phyloP scores from a whole-genome alignment of 2,797 vertebrate genomes.

The Coendou prehensilis region DNA sequence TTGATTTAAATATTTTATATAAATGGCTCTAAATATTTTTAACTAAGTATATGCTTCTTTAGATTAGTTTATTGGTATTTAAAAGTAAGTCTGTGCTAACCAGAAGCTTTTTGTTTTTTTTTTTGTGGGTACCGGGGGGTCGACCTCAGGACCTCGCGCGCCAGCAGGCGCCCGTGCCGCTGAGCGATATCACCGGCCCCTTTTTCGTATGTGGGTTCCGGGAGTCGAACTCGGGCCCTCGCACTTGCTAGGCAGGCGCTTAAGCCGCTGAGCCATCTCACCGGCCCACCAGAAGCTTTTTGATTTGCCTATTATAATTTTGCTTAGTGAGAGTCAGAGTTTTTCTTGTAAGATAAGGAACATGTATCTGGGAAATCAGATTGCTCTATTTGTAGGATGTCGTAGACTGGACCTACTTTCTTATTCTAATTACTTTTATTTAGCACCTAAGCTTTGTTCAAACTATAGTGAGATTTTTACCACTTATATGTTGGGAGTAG shows the following conservation, averaged over 20 bases:
- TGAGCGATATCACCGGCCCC: no score
- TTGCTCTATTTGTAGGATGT: constrained; percentile 54
- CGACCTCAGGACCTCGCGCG: no score
- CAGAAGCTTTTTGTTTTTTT: background rate
- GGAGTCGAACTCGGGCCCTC: no score
- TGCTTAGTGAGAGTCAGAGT: constrained; percentile 51
- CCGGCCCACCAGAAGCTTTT: background rate
- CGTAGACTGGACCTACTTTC: constrained; percentile 37
- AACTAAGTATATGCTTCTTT: constrained; percentile 55
- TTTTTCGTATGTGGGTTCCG: no score
- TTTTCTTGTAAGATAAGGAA: constrained; percentile 55
- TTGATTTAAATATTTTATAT: constrained; percentile 62
- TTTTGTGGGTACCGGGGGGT: background rate
- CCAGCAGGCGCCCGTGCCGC: no score
- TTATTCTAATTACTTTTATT: constrained; percentile 62
- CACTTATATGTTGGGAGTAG: constrained; percentile 23
- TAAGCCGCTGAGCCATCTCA: no score
- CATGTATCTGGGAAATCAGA: constrained; percentile 46
- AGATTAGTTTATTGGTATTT: constrained; percentile 44
- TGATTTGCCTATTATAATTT: constrained; percentile 49
- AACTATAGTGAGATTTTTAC: constrained; percentile 31
- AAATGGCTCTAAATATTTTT: constrained; percentile 60
- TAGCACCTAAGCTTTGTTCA: constrained; percentile 19
- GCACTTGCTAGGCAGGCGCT: no score
- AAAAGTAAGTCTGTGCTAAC: constrained; percentile 18